Conservation (phyloP, 2,888 invertebrate species). For the Cinara cedri region DNA sequence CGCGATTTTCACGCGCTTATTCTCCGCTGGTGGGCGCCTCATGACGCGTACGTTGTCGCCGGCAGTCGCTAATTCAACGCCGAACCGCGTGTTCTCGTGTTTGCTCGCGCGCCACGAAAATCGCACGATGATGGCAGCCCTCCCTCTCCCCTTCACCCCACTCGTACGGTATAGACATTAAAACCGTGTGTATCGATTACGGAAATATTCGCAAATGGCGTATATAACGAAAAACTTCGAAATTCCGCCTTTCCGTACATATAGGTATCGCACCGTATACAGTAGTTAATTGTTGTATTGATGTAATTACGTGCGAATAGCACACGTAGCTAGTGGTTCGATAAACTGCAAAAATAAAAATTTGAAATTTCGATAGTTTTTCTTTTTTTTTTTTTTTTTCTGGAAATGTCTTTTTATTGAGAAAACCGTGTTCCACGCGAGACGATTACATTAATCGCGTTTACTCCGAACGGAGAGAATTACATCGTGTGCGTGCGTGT, state of each 20-base stretch:
- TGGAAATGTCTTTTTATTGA: conserved; percentile 34
- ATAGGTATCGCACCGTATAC: background rate
- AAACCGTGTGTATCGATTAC: conserved; percentile 1
- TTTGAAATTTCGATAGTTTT: background rate
- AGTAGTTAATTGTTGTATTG: too few species aligned
- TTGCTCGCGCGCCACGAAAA: background rate
- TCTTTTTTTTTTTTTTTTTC: background rate
- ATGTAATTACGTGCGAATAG: too few species aligned
- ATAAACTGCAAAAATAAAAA: background rate
- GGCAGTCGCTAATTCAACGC: conserved; percentile 33
- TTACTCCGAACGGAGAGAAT: conserved; percentile 30
- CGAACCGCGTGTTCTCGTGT: conserved; percentile 31
- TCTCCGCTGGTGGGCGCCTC: conserved; percentile 34
- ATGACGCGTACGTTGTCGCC: background rate
- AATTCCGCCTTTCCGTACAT: background rate
- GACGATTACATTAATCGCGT: background rate
- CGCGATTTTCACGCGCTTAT: background rate
- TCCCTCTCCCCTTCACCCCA: too few species aligned
- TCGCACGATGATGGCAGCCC: background rate
- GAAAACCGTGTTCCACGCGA: conserved; percentile 29
- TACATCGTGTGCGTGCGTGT: conserved; percentile 30
- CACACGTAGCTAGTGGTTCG: background rate
- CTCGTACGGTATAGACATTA: background rate
- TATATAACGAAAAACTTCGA: background rate
- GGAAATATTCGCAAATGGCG: background rate